Evolutionary conservation across 2,797 vertebrate genomes (phyloP), one percentile per base, ranked within the genome.

Genomic region (Petrocephalus sullivani): DNA sequence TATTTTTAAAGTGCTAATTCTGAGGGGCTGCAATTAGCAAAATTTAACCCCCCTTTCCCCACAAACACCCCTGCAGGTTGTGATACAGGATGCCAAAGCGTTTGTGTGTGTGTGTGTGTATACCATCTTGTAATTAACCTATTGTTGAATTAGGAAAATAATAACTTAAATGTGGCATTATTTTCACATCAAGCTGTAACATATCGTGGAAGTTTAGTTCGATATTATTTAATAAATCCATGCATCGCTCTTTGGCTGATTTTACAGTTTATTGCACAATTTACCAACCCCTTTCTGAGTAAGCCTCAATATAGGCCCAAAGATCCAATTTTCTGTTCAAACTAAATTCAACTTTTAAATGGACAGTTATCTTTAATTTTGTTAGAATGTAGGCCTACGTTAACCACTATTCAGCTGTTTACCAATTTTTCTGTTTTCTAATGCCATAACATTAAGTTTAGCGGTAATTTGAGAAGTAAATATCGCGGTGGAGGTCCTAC

Each of bases 1-100:
- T 84, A 84, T 84, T 84, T 84, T 54, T 53, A 54, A 49, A 84
- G 82, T 83, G 81, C 51, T 84, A 84, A 84, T 84, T 84, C 82
- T 53, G 82, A 53, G 82, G 46, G 19, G 21, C 10, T 84, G 49
- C 23, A 84, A 54, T 53, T 53, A 53, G n/a, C 51, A 54, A 56
- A 84, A 84, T n/a, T 28, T 84, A 49, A 54, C 21, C 82, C 41
- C 41, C 21, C 23, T 84, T 84, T 54, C 10, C 41, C 16, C 46
- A 6, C 16, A 49, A 81, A 81, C 41, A n/a, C 16, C 41, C 19
- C 41, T 81, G 60, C 19, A 19, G 2, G 19, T 81, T 81, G 19
- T n/a, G 75, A 81, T 41, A 49, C 37, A 46, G 75, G 41, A 81
- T n/a, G 75, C 6, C 41, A 81, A 49, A 81, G 16, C 41, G 41